Evolutionary conservation across 2,113 vertebrate species (phyloP), one percentile per base, ranked within the genome.

Genomic region (Tyrannus savana): DNA sequence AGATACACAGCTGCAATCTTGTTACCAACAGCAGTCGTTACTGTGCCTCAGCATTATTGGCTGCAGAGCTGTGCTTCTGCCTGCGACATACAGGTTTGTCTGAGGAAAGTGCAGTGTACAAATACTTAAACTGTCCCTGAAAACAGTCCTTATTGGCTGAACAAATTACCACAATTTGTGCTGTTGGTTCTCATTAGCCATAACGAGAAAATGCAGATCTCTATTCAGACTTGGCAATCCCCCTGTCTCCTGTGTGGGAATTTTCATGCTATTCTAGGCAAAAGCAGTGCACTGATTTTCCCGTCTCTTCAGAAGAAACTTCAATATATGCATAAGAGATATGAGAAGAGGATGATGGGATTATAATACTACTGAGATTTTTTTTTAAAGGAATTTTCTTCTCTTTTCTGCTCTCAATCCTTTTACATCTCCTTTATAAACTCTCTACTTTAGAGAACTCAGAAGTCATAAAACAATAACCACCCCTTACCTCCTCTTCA

Each of bases 11-110:
- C 50, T 50, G 22, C 66, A 50, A 15, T 39, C 52, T 84, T 76
- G 68, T 63, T 49, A 49, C 31, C 24, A 28, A 4, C 56, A 63
- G 21, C 33, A 50, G 4, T 68, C 47, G 17, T 30, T 75, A 16
- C 18, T 33, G 8, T 52, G 30, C 46, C 55, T 42, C 2, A 72
- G 31, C 0, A 0, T 44, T 87, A 55, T 64, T 33, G 53, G 23
- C 33, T 47, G 35, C 47, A 44, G 39, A 78, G 44, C 24, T 77
- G 0, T 30, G 8, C 50, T 86, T 69, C 46, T 91, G 46, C 58
- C 59, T 77, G 28, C 2, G 0, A 35, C 0, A 0, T 11, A 18
- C 22, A 16, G 31, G 44, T 60, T 50, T 77, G 41, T 28, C 50
- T 46, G 39, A 30, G 63, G 42, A 76, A 84, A 87, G 39, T 35